A percentile compares a stretch with the other conserved stretches of the same genome.
Evolutionary conservation across 2,888 invertebrate species (phyloP).

Genomic region (Gymnosoma rotundatum): DNA sequence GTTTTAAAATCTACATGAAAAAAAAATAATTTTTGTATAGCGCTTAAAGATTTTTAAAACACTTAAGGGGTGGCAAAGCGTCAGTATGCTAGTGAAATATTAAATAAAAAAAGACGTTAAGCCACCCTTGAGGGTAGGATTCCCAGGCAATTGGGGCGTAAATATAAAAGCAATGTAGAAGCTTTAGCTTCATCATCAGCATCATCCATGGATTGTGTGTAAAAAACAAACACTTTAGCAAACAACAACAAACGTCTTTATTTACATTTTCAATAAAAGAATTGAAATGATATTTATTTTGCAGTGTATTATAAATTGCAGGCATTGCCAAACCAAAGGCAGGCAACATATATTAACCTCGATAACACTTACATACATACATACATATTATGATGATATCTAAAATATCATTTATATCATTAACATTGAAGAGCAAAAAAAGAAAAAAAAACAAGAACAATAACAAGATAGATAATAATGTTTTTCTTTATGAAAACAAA

Average conservation of each 20-base stretch:
- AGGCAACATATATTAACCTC: conserved; percentile 53
- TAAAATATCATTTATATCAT: conserved; percentile 52
- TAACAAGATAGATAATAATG: conserved; percentile 36
- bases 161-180: conserved; percentile 55
- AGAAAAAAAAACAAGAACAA: neutral
- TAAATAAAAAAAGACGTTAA: conserved; percentile 47
- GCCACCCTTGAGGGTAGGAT: conserved; percentile 68
- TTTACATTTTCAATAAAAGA: conserved; percentile 73
- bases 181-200: conserved; percentile 42
- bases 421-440: conserved; percentile 42
- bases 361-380: conserved; percentile 17
- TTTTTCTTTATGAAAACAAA: conserved; percentile 30
- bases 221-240: conserved; percentile 62
- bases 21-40: conserved; percentile 44
- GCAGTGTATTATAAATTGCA: neutral
- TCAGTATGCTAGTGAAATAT: conserved; percentile 27
- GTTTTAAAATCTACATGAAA: conserved; percentile 14
- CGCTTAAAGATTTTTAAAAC: conserved; percentile 44
- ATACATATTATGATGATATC: conserved; percentile 9
- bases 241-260: conserved; percentile 70
- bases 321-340: conserved; percentile 11
- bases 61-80: conserved; percentile 56
- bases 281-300: conserved; percentile 60
- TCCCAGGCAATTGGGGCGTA: conserved; percentile 70
- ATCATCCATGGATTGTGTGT: conserved; percentile 52